Conservation (phyloP, 2,113 vertebrate species). For the Elgaria multicarinata region DNA sequence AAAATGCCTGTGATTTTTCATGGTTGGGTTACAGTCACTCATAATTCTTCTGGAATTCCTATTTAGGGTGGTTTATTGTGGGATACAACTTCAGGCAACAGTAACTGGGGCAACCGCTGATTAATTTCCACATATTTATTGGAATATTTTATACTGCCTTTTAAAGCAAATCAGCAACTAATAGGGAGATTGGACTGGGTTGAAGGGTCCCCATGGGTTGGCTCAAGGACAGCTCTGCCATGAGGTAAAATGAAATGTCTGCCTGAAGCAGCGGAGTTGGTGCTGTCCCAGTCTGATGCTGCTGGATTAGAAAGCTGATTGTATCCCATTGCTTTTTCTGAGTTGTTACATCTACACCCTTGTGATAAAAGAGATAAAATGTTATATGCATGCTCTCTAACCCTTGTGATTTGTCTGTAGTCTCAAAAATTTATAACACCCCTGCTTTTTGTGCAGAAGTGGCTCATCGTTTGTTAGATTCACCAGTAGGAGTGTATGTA, state of each 20-base stretch:
- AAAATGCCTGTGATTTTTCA: constrained; percentile 20
- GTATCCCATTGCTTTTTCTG: neutral
- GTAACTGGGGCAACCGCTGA: accelerated
- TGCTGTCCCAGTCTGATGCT: neutral
- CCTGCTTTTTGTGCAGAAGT: neutral
- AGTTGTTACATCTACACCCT: neutral
- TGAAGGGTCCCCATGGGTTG: neutral
- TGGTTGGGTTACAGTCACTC: neutral
- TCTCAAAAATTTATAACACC: neutral
- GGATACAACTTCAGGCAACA: neutral
- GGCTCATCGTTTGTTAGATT: neutral
- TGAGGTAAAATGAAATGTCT: neutral
- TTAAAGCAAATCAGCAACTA: neutral
- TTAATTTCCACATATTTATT: neutral
- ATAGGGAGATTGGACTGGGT: neutral
- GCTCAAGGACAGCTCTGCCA: neutral
- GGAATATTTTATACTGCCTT: neutral
- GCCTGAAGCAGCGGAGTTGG: neutral
- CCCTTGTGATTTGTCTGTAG: neutral
- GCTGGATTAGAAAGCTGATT: neutral
- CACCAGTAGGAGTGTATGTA: neutral
- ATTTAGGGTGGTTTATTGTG: neutral
- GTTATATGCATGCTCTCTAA: neutral
- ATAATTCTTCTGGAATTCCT: neutral
- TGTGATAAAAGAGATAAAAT: neutral